Evolutionary conservation across 1,140 invertebrate species (phyloP).

Genomic region (Aphelinus atriplicis): DNA sequence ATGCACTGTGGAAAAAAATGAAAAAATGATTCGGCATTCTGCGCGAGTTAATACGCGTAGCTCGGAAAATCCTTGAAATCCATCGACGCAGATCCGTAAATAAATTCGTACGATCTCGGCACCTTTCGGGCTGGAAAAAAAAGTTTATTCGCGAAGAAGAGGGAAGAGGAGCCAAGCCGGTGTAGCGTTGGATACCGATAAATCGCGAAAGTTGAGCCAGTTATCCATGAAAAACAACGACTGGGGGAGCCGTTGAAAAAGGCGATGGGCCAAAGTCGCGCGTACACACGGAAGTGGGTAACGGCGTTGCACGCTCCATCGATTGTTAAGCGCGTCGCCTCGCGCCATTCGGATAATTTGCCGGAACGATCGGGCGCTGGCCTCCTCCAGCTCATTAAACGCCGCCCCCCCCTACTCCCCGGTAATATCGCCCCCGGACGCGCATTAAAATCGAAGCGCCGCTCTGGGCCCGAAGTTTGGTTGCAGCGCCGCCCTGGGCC

Average conservation of each 20-base stretch:
- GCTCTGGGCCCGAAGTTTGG: neutral
- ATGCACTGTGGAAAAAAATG: too few relatives aligned
- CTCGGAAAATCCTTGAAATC: too few relatives aligned
- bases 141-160: too few relatives aligned
- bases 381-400: neutral
- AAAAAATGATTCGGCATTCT: too few relatives aligned
- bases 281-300: neutral
- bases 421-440: slow-evolving; percentile 2
- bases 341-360: slow-evolving; percentile 10
- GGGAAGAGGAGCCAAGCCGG: too few relatives aligned
- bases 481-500: slow-evolving; percentile 1
- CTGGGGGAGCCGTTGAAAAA: neutral
- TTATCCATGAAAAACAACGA: slow-evolving; percentile 35
- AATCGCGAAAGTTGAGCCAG: slow-evolving; percentile 18
- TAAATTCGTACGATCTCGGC: too few relatives aligned
- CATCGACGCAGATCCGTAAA: too few relatives aligned
- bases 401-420: neutral
- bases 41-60: too few relatives aligned
- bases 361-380: neutral
- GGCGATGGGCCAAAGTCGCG: neutral
- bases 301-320: slow-evolving; percentile 14
- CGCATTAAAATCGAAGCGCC: slow-evolving; percentile 15
- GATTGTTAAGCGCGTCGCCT: slow-evolving; percentile 11
- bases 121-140: too few relatives aligned
- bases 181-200: neutral